These are phyloP conservation scores for Drosophila mojavensis DNA, from an alignment of 1,140 invertebrate species.

Conservation along the genomic window DNA sequence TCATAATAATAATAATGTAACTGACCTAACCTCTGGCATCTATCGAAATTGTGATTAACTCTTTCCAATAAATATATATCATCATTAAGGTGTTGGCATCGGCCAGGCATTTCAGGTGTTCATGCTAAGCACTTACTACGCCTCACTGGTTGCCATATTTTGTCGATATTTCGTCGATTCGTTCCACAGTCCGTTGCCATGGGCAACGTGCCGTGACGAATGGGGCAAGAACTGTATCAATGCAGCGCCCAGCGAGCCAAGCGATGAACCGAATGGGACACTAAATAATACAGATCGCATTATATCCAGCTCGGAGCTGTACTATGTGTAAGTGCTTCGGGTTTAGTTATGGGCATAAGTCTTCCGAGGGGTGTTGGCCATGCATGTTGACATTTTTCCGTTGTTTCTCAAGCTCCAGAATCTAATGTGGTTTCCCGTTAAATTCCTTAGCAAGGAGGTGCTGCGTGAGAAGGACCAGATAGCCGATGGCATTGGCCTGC, in stretches of 20 bases:
- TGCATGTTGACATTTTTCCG: background rate
- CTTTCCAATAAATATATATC: background rate
- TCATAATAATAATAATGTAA: too few species aligned
- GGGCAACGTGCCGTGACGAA: conserved; percentile 86
- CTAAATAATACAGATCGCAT: conserved; percentile 41
- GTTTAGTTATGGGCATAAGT: conserved; percentile 1
- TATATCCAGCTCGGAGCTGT: conserved; percentile 87
- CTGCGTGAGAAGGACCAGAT: conserved; percentile 88
- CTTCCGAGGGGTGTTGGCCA: background rate
- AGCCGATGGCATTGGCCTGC: conserved; percentile 88
- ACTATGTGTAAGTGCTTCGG: conserved; percentile 85
- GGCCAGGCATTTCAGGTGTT: conserved; percentile 90
- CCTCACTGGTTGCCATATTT: conserved; percentile 89
- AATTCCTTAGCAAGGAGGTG: conserved; percentile 86
- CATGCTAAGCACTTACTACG: conserved; percentile 90
- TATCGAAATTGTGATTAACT: conserved; percentile 38
- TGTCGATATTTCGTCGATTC: conserved; percentile 88
- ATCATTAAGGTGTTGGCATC: conserved; percentile 88
- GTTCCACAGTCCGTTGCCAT: conserved; percentile 87
- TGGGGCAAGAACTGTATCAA: conserved; percentile 85
- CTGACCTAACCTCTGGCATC: conserved; percentile 4
- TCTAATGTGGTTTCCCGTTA: background rate
- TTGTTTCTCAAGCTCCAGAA: background rate
- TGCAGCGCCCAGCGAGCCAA: conserved; percentile 52
- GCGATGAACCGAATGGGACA: conserved; percentile 25